Evolutionary conservation across 2,888 invertebrate species (phyloP).

Genomic region (Aradus depressus): DNA sequence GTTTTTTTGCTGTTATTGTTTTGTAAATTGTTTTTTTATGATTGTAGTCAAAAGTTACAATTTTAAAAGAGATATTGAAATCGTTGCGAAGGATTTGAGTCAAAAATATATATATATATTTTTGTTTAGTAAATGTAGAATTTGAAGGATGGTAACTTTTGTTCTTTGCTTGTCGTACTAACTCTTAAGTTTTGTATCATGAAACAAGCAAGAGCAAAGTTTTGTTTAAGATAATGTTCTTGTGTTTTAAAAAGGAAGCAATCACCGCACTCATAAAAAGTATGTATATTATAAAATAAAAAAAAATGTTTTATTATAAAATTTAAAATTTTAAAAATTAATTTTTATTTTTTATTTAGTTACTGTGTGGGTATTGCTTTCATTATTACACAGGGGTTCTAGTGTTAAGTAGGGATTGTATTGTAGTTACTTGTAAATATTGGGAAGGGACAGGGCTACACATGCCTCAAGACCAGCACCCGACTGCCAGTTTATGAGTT

Average conservation of each 20-base stretch:
- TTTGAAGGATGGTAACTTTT: slow-evolving; percentile 12
- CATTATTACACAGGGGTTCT: slow-evolving; percentile 13
- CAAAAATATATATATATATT: slow-evolving; percentile 14
- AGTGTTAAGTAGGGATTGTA: slow-evolving; percentile 22
- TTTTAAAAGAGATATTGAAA: slow-evolving; percentile 1
- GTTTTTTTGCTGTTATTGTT: no score
- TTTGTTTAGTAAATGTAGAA: slow-evolving; percentile 17
- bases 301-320: not conserved
- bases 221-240: slow-evolving; percentile 13
- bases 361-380: slow-evolving; percentile 8
- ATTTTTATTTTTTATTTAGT: no score
- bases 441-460: slow-evolving; percentile 20
- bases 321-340: no score
- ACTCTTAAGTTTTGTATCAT: no score
- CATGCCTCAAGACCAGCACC: slow-evolving; percentile 23
- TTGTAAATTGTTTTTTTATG: no score
- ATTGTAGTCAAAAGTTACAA: no score
- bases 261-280: not conserved
- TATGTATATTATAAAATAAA: not conserved
- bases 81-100: slow-evolving; percentile 14
- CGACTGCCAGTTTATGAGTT: slow-evolving; percentile 27
- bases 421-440: slow-evolving; percentile 22
- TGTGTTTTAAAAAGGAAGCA: slow-evolving; percentile 17
- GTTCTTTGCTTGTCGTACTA: slow-evolving; percentile 11
- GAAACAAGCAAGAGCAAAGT: slow-evolving; percentile 9